Conservation (phyloP, 2,797 vertebrate genomes). For the Neostethus bicornis region DNA sequence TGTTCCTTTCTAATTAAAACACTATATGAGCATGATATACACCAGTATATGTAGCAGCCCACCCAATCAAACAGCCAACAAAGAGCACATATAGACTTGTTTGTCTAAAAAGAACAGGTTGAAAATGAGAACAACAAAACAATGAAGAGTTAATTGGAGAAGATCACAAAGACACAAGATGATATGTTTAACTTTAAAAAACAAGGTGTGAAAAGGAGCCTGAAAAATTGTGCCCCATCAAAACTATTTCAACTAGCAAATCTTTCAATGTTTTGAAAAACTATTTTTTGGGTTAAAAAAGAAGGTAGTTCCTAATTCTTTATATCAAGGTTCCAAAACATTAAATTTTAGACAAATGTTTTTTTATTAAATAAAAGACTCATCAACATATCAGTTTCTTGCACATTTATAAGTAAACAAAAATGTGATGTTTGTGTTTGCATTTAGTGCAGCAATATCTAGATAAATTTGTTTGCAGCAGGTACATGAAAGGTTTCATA, state of each 20-base stretch:
- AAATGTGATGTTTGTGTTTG: not conserved
- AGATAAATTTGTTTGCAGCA: constrained; percentile 23
- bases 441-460: not conserved
- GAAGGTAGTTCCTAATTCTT: no score
- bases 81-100: not conserved
- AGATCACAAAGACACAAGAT: constrained; percentile 14
- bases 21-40: not conserved
- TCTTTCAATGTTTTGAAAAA: not conserved
- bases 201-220: constrained; percentile 5
- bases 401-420: not conserved
- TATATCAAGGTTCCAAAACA: no score
- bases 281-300: no score
- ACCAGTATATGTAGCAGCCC: not conserved
- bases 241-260: not conserved
- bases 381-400: not conserved
- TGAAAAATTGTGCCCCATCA: not conserved
- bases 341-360: no score
- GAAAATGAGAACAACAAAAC: constrained; percentile 3
- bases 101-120: not conserved
- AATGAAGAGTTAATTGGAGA: constrained; percentile 17
- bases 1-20: not conserved
- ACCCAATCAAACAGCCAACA: not conserved
- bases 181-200: constrained; percentile 5
- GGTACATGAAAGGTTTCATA: constrained; percentile 20
- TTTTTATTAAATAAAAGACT: no score